Base-by-base conservation (phyloP, 2,888 invertebrate species). In the Anaspis maculata region DNA sequence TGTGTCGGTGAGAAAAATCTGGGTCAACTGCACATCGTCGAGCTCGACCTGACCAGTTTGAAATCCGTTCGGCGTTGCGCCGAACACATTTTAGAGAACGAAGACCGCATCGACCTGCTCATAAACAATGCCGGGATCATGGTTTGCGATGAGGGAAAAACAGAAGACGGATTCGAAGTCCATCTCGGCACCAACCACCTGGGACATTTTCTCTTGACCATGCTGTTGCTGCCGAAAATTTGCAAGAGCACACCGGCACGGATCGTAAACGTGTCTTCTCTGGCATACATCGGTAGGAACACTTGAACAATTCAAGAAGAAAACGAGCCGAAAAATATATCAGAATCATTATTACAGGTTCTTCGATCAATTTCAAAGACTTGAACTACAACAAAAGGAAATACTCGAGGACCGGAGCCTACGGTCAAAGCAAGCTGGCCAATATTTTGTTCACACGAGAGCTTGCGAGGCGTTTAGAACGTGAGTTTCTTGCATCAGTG, bases 351-450 rank as follows among this genome's bases (percentile, higher is more conserved):
- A n/a, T n/a, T 35, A 37, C n/a, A n/a, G n/a, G n/a, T n/a, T n/a
- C n/a, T 5, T 6, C 59, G 19, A 73, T 84, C 10, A 66, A 79
- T 48, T 77, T 81, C 22, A 74, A 79, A 5, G 84, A 86, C 59
- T 59, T 85, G 28, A 85, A 88, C 61, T 79, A 74, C 47, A 78
- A 83, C 46, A 72, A 66, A 45, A 68, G 71, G 32, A 59, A 67
- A 1, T 90, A 89, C 50, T 74, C 68, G 45, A 64, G 79, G 3
- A 55, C 71, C 3, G 71, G 71, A 31, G 83, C 84, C 1, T 89
- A 89, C 53, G 64, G 67, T 15, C 81, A 81, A 57, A 87, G 86
- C 58, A 88, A 89, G 69, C 61, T 85, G 30, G 84, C 86, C 1
- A 87, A 87, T 56, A 61, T 88, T 24, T 57, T 89, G 25, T 88